Base-by-base conservation (phyloP, 2,797 vertebrate genomes). In the Rhinogobio ventralis region DNA sequence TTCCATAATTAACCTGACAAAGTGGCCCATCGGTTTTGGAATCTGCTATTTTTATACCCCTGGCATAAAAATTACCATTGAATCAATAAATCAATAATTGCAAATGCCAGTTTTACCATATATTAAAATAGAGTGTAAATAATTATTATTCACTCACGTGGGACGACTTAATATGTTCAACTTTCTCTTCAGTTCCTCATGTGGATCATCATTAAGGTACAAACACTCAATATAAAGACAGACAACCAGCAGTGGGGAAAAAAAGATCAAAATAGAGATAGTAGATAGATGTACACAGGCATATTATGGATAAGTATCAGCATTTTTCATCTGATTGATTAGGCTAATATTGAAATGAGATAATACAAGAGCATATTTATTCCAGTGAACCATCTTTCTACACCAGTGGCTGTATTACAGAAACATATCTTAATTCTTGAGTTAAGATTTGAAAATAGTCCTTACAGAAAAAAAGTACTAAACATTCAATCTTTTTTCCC, bases 1-100 rank as follows among this genome's bases (percentile, higher is more conserved):
- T 99, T 91, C 96, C 94, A 90, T 97, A 99, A 68, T 99, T 95
- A 90, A 99, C 96, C 88, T 99, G 98, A 84, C 97, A 92, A 83
- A 99, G 93, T 20, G 98, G 98, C 17, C 98, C 98, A 86, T 98
- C 97, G 3, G 93, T 81, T 90, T 96, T 97, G 83, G 95, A 91
- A 89, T 96, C 95, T 68, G 96, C 94, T 83, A 99, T 78, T 36
- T 91, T 93, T 89, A 99, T 93, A n/a, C 96, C 96, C 88, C 98
- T 99, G 88, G 80, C 90, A 92, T 30, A 87, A 45, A 91, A 80
- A 90, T 5, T 11, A 73, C 28, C 53, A 75, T 86, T 64, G 17
- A 90, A 39, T 15, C 17, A 6, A 46, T 25, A 39, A 76, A 85
- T 83, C 33, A 83, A n/a, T 60, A 69, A 51, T 25, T 78, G 57